Evolutionary conservation across 2,797 vertebrate genomes (phyloP), one percentile per base, ranked within the genome.

Genomic region (Luscinia megarhynchos): DNA sequence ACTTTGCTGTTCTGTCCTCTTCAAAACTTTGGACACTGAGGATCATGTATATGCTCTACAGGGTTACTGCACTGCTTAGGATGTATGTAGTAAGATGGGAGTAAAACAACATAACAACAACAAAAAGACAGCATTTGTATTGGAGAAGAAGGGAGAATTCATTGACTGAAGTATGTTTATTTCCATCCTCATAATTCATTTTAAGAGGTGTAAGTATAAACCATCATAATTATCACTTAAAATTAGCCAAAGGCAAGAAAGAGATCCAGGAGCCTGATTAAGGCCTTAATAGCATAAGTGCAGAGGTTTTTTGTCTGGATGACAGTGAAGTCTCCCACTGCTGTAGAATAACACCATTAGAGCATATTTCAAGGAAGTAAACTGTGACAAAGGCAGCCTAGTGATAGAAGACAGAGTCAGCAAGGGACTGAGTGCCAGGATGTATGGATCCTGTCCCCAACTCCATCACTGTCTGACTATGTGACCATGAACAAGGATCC

Each of bases 101-200:
- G 29, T 46, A 83, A 87, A 94, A 53, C 10, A 53, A 45, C n/a
- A 34, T 10, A 19, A 26, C 24, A n/a, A 24, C 16, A 76, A 51
- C 8, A 46, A 79, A n/a, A 62, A 21, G 3, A 29, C 19, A 45
- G 30, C 20, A 70, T 53, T 93, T 89, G 12, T 41, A 53, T 80
- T 50, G 59, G 46, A 89, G 19, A 68, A 15, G 34, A 69, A 46
- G 46, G 32, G 59, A 90, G 43, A 89, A 79, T 73, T 91, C 77
- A 84, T 67, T 90, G 82, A n/a, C 62, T 87, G 64, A 84, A 84
- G 18, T 55, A 38, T 75, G 30, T 81, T 91, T 89, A 87, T 95
- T 90, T 80, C 61, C 50, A 64, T 22, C 30, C 22, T 92, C 5
- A 1, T 74, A 77, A 76, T 72, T 91, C 24, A 69, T 81, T 93